Percentiles rank a stretch among this genome's conserved stretches.
Evolutionary conservation across 2,113 vertebrate genomes (phyloP).

Genomic region (Geothlypis trichas): DNA sequence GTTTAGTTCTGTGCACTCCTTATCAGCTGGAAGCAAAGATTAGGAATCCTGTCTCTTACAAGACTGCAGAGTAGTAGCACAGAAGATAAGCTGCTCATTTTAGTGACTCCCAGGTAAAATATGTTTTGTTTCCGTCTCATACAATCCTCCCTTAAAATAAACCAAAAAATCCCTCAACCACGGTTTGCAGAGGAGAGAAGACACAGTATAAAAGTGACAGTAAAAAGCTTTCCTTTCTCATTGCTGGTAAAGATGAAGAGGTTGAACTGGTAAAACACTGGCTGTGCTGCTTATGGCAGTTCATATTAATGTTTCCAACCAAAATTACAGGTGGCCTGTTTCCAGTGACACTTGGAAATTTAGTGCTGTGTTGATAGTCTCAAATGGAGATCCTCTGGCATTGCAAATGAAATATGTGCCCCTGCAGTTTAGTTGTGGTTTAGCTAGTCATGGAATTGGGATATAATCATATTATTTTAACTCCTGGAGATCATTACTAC

Average conservation of each 20-base stretch:
- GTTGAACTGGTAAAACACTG: constrained; percentile 48
- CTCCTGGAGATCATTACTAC: constrained; percentile 73
- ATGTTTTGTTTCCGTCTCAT: background rate
- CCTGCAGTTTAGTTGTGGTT: constrained; percentile 68
- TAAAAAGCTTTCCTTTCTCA: background rate
- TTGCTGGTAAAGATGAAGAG: constrained; percentile 43
- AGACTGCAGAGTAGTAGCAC: background rate
- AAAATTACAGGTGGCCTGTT: constrained; percentile 66
- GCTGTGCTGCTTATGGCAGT: background rate
- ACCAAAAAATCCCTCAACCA: background rate
- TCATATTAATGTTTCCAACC: constrained; percentile 25
- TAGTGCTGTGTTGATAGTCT: constrained; percentile 69
- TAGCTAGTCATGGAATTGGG: constrained; percentile 62
- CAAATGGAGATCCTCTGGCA: constrained; percentile 72
- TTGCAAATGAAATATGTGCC: constrained; percentile 64
- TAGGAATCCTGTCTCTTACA: background rate
- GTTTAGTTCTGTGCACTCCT: background rate
- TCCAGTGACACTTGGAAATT: constrained; percentile 71
- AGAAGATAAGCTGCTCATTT: background rate
- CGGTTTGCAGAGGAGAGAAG: background rate
- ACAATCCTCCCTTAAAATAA: background rate
- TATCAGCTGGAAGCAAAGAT: background rate
- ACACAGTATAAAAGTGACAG: background rate
- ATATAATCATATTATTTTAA: constrained; percentile 79
- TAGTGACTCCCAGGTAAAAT: background rate